Evolutionary conservation across 2,888 invertebrate species (phyloP), one percentile per base, ranked within the genome.

Genomic region (Anagyrus pseudococci): DNA sequence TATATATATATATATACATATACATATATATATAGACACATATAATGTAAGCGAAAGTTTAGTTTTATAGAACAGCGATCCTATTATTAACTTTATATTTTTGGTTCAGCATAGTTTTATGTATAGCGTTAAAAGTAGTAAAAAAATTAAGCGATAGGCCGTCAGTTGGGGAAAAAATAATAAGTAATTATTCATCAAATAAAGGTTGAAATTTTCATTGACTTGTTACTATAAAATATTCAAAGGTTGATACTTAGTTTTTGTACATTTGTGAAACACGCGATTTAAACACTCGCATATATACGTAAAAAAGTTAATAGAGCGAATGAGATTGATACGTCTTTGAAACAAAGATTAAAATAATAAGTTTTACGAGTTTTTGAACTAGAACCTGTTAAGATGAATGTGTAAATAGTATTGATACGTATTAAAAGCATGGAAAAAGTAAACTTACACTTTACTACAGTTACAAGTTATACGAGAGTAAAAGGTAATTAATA

Each of bases 401-500:
- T 75, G 73, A 71, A 40, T 69, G 73, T 76, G 77, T 77, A 78
- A 66, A 77, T 77, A 77, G 66, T 68, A 72, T 70, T 71, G 70
- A 73, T 72, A 71, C 41, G 49, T 46, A 58, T 59, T 15, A 47
- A 58, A 17, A 15, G 59, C 53, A n/a, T n/a, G n/a, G n/a, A n/a
- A n/a, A n/a, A n/a, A 58, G 49, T 70, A 68, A 70, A 75, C 65
- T 74, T 68, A 69, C 69, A 71, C 73, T 78, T 72, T 73, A 72
- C 75, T 73, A 71, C 73, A 74, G 72, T 78, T 75, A 75, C 73
- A 70, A 72, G 72, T 75, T 74, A 72, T 74, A 72, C 70, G 71
- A 71, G 59, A 66, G 65, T 37, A n/a, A n/a, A n/a, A n/a, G n/a
- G n/a, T n/a, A n/a, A n/a, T n/a, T n/a, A n/a, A n/a, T n/a, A n/a